Evolutionary conservation across 2,888 invertebrate species (phyloP), one percentile per base, ranked within the genome.

Genomic region (Drosophila maculinotata): DNA sequence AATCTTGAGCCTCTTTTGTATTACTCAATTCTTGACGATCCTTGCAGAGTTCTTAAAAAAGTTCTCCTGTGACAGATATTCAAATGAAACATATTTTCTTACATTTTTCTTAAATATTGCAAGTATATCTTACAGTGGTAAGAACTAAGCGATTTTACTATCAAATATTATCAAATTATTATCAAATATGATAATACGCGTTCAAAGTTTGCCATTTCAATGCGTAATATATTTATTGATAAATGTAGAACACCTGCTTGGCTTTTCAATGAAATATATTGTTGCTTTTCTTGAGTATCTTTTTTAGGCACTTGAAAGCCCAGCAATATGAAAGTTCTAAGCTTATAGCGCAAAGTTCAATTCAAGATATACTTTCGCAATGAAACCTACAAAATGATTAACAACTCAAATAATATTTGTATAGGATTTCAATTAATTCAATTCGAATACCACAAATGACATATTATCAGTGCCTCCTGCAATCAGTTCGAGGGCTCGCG

Each of bases 401-500:
- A 25, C 8, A 39, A 57, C 47, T 28, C 9, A 39, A 49, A 9
- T 56, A 10, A 10, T 12, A 20, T 9, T 30, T 45, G 31, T 17
- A 62, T 63, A 52, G 65, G 63, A 51, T 52, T 69, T 41, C 28
- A 59, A 81, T 20, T 56, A 67, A 79, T 64, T 76, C 64, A 57
- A 57, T 56, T 57, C 56, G 36, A 67, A 71, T 76, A 35, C 44
- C 42, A 28, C 47, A 30, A 45, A 41, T 59, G 63, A 63, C 47
- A 63, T 66, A 69, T 80, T 80, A 80, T 80, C 79, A 82, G 67
- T 42, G 31, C 36, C 45, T 41, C n/a, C n/a, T n/a, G n/a, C 48
- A 77, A 69, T 65, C 66, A 39, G 41, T 36, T 64, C 17, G 69
- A 48, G 56, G 67, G 65, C 49, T 54, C 69, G 31, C 28, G 30